These are phyloP conservation scores for Antechinus stuartii DNA, from an alignment of 2,113 vertebrate genomes.

Conservation along the genomic window DNA sequence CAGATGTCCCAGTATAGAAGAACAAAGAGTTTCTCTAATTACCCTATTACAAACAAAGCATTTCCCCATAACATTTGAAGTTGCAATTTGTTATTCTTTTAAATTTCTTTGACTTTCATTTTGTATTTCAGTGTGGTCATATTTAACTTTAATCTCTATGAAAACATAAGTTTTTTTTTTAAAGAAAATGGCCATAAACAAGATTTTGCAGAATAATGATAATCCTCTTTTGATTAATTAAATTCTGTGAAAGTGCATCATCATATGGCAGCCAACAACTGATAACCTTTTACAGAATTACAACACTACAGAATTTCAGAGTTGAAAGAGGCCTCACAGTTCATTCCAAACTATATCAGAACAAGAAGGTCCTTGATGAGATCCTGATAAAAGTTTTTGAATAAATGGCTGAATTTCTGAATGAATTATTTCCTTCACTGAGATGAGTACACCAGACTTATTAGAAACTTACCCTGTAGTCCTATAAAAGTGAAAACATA, in stretches of 20 bases:
- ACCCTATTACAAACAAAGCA: neutral
- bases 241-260: neutral
- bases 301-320: neutral
- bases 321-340: neutral
- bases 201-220: neutral
- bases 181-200: neutral
- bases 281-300: neutral
- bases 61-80: neutral
- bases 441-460: no score
- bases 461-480: neutral
- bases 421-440: neutral
- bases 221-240: neutral
- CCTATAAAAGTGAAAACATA: neutral
- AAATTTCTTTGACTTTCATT: neutral
- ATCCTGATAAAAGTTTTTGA: neutral
- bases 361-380: neutral
- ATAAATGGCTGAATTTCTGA: neutral
- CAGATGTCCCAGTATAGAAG: neutral
- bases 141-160: neutral
- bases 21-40: neutral
- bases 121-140: neutral
- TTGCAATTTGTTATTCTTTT: neutral
- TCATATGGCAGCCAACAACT: neutral
- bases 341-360: neutral
- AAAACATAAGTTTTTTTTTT: neutral